These are phyloP conservation scores for Diarsia dahlii DNA, from an alignment of 2,888 invertebrate species.

Conservation along the genomic window DNA sequence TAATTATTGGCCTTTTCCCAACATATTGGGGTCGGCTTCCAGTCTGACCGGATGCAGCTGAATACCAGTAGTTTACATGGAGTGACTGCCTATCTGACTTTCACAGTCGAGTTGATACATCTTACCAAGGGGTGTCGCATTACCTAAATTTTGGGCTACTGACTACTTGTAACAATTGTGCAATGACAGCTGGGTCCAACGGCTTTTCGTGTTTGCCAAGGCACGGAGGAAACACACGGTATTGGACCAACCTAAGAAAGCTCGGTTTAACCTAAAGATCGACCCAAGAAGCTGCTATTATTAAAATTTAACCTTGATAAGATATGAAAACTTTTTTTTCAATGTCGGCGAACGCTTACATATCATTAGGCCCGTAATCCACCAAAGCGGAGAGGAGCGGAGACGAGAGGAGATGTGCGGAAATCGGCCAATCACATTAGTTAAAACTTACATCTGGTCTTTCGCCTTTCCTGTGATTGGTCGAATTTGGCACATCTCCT, in stretches of 20 bases:
- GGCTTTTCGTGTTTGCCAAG: not conserved
- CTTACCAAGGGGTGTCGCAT: too few species aligned
- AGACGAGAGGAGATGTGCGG: too few species aligned
- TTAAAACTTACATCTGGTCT: too few species aligned
- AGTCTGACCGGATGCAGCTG: not conserved
- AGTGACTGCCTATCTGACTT: too few species aligned
- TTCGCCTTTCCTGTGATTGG: too few species aligned
- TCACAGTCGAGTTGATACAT: too few species aligned
- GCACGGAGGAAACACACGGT: not conserved
- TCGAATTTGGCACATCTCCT: too few species aligned
- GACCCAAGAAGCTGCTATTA: not conserved
- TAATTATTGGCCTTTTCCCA: not conserved
- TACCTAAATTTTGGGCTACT: too few species aligned
- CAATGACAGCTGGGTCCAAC: not conserved
- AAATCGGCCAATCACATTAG: too few species aligned
- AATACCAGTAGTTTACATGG: not conserved
- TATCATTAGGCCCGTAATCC: too few species aligned
- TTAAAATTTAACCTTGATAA: too few species aligned
- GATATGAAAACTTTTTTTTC: not conserved
- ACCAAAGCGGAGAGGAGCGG: too few species aligned
- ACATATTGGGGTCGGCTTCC: not conserved
- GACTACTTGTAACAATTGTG: not conserved
- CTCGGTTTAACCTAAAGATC: not conserved
- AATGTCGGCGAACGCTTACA: not conserved
- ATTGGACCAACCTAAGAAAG: not conserved